Conservation (phyloP, 2,113 vertebrate genomes). For the Myiozetetes cayanensis region DNA sequence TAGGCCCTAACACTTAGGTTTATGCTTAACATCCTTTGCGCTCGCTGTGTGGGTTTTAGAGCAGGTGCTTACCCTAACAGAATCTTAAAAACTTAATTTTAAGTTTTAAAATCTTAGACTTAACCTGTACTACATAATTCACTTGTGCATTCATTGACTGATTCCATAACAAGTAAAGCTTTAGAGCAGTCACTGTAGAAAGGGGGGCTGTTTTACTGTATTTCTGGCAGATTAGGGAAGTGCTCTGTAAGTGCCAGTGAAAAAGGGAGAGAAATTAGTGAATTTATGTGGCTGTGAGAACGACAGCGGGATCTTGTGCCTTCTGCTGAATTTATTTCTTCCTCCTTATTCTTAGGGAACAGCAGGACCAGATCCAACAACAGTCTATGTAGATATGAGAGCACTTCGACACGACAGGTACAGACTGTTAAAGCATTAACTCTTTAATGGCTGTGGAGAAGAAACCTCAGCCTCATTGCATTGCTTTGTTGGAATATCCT, state of each 20-base stretch:
- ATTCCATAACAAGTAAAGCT: not conserved
- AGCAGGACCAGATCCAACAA: slow-evolving; percentile 94
- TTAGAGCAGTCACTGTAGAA: not conserved
- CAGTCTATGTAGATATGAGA: slow-evolving; percentile 95
- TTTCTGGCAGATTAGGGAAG: not conserved
- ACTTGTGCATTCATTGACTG: not conserved
- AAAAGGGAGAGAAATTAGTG: not conserved
- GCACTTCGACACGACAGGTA: slow-evolving; percentile 94
- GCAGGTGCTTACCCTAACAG: not conserved
- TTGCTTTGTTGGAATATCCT: not conserved
- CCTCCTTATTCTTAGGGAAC: slow-evolving; percentile 82
- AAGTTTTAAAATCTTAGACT: not conserved
- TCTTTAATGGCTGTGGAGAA: not conserved
- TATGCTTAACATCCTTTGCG: not conserved
- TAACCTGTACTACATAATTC: not conserved
- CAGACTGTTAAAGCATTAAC: not conserved
- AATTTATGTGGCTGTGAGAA: not conserved
- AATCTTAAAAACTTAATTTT: not conserved
- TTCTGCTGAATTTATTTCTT: not conserved
- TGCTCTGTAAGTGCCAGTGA: not conserved
- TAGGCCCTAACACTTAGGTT: not conserved
- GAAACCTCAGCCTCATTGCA: not conserved
- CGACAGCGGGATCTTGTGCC: not conserved
- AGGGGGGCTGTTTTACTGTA: not conserved
- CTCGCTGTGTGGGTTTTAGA: not conserved